phyloP scores from a whole-genome alignment of 1,140 invertebrate genomes.

The Drosophila triauraria region DNA sequence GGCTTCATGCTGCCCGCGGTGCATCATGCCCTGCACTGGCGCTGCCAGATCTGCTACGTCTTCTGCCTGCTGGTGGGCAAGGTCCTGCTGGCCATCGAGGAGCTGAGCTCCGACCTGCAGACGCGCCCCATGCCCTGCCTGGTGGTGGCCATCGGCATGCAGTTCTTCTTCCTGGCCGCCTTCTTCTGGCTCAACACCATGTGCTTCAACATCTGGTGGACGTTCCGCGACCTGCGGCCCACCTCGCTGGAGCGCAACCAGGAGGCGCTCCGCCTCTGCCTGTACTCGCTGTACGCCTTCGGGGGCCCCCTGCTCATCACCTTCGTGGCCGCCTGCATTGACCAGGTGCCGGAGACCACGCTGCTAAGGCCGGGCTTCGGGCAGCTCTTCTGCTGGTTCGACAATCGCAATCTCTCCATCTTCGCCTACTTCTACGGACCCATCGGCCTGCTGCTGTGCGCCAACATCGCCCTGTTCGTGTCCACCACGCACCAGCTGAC shows the following conservation, averaged over 20 bases:
- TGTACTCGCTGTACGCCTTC: constrained; percentile 93
- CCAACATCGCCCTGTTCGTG: constrained; percentile 92
- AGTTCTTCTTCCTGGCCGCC: constrained; percentile 96
- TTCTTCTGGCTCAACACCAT: constrained; percentile 99
- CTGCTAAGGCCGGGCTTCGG: constrained; percentile 90
- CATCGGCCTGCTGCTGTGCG: constrained; percentile 90
- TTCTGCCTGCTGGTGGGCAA: constrained; percentile 92
- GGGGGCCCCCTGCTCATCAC: constrained; percentile 91
- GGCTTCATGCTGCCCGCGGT: constrained; percentile 91
- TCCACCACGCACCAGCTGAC: constrained; percentile 93
- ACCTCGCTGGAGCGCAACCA: constrained; percentile 93
- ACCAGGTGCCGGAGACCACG: constrained; percentile 85
- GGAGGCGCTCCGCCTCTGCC: constrained; percentile 90
- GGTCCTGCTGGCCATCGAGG: constrained; percentile 89
- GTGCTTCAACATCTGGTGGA: constrained; percentile 98
- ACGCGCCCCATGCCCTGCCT: constrained; percentile 88
- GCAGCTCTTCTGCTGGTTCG: constrained; percentile 92
- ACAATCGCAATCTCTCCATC: constrained; percentile 90
- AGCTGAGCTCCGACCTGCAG: constrained; percentile 82
- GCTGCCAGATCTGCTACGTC: constrained; percentile 93
- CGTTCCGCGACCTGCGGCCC: constrained; percentile 93
- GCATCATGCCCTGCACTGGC: constrained; percentile 93
- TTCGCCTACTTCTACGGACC: constrained; percentile 93
- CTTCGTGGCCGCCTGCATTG: constrained; percentile 89
- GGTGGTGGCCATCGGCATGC: constrained; percentile 92